Percentiles rank a stretch among this genome's conserved stretches.
These are phyloP conservation scores for Nerophis lumbriciformis DNA, from an alignment of 2,113 vertebrate species.

Conservation along the genomic window DNA sequence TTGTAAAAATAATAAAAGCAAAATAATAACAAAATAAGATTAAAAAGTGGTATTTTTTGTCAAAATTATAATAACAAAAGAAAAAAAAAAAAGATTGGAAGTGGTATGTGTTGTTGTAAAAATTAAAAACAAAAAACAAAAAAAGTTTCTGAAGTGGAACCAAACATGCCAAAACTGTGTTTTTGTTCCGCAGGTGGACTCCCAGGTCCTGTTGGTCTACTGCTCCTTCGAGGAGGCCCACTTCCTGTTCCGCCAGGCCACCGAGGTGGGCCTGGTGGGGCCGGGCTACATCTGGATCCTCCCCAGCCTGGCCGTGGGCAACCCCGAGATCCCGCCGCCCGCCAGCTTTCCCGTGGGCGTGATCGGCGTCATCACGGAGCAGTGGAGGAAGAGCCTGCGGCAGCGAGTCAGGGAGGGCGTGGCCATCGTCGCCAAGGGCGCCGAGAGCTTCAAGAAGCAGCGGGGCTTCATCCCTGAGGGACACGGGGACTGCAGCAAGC, in stretches of 20 bases:
- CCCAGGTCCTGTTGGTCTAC: constrained; percentile 88
- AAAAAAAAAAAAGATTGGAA: no score
- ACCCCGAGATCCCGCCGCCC: constrained; percentile 81
- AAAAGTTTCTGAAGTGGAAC: no score
- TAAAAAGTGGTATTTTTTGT: no score
- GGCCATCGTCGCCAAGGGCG: constrained; percentile 87
- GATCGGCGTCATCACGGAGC: constrained; percentile 89
- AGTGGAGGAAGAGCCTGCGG: constrained; percentile 89
- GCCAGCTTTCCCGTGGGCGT: constrained; percentile 85
- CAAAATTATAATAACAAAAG: no score
- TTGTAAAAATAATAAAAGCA: no score
- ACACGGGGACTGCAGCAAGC: constrained; percentile 77
- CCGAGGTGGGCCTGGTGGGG: constrained; percentile 84
- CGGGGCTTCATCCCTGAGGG: constrained; percentile 79
- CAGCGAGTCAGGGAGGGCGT: constrained; percentile 93
- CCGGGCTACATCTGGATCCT: constrained; percentile 93
- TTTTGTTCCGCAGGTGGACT: constrained; percentile 70
- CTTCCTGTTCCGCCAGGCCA: constrained; percentile 83
- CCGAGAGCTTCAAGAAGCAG: constrained; percentile 80
- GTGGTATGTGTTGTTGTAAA: no score
- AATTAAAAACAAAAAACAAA: no score
- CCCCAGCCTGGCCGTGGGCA: constrained; percentile 85
- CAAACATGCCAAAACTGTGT: not conserved
- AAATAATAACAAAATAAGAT: no score
- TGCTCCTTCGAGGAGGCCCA: constrained; percentile 91